Evolutionary conservation across 1,140 invertebrate species (phyloP).

Genomic region (Pseudachorutes palmiensis): DNA sequence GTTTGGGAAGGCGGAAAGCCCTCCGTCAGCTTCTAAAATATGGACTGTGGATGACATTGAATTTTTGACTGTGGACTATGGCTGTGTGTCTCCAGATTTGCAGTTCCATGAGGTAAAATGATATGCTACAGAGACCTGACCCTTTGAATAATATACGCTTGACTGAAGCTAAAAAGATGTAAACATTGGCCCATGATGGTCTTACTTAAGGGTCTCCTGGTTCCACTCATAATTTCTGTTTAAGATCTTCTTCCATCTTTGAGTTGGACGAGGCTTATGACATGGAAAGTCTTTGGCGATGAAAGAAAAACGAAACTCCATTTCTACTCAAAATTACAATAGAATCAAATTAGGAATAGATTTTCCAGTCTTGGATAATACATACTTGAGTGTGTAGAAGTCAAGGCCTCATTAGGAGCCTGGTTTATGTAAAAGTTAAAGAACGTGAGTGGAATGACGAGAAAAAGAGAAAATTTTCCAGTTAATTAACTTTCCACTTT

Average conservation of each 20-base stretch:
- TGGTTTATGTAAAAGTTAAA: neutral
- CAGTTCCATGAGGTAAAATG: neutral
- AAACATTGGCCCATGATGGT: too few relatives aligned
- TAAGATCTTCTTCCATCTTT: too few relatives aligned
- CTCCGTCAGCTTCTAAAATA: constrained; percentile 26
- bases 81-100: constrained; percentile 1
- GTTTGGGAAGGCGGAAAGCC: neutral
- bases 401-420: neutral
- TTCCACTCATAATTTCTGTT: too few relatives aligned
- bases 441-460: neutral
- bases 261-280: neutral
- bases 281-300: neutral
- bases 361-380: neutral
- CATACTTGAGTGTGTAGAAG: neutral
- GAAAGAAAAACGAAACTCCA: neutral
- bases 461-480: neutral
- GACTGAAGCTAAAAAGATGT: too few relatives aligned
- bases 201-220: too few relatives aligned
- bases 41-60: constrained; percentile 38
- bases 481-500: constrained; percentile 5
- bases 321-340: neutral
- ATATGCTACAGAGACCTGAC: too few relatives aligned
- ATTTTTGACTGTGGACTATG: constrained; percentile 29
- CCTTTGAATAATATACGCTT: too few relatives aligned
- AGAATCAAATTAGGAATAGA: constrained; percentile 11